Conservation (phyloP, 2,888 invertebrate genomes). For the Sphecodes monilicornis region DNA sequence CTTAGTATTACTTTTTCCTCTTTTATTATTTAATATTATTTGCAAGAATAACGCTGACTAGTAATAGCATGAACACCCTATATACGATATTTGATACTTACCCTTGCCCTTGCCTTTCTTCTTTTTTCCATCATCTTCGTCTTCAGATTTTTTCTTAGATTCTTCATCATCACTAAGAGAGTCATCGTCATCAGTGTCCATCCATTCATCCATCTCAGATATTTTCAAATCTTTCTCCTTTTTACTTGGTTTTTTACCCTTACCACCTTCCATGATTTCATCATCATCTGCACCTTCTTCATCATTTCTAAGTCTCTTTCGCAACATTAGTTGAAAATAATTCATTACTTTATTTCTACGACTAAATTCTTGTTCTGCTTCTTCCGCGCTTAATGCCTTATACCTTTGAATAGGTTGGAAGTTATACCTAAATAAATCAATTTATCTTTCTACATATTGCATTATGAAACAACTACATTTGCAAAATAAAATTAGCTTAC, state of each 20-base stretch:
- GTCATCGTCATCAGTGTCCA: conserved; percentile 91
- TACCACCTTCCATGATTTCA: conserved; percentile 87
- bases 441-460: neutral
- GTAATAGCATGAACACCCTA: neutral
- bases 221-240: conserved; percentile 90
- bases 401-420: conserved; percentile 96
- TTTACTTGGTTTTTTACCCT: conserved; percentile 78
- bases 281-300: conserved; percentile 88
- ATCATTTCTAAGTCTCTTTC: conserved; percentile 93
- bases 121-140: conserved; percentile 88
- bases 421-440: conserved; percentile 89
- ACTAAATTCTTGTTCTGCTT: conserved; percentile 98
- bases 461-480: neutral
- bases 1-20: too few relatives aligned
- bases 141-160: conserved; percentile 86
- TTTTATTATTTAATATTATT: too few relatives aligned
- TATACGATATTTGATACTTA: conserved; percentile 1
- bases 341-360: conserved; percentile 98
- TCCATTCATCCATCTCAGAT: conserved; percentile 98
- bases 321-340: conserved; percentile 97
- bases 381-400: conserved; percentile 97
- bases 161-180: conserved; percentile 90
- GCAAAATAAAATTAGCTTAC: conserved; percentile 83
- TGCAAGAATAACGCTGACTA: too few relatives aligned
- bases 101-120: conserved; percentile 86